These are phyloP conservation scores for Rhodeus uyekii DNA, from an alignment of 2,797 vertebrate genomes.

Conservation along the genomic window DNA sequence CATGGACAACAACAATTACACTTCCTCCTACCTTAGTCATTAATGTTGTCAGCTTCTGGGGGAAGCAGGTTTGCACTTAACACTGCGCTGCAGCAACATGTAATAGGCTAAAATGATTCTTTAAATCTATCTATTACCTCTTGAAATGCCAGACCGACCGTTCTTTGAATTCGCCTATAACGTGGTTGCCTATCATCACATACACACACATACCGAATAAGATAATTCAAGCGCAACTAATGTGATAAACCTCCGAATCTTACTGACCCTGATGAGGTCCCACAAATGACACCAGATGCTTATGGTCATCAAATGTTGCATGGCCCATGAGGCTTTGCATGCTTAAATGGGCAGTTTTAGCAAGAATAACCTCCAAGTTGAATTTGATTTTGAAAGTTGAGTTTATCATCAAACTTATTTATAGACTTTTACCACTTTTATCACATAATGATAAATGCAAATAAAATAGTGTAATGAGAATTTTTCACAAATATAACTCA, in stretches of 20 bases:
- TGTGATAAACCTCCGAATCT: background rate
- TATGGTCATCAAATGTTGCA: background rate
- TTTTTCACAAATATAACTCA: background rate
- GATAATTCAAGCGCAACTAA: background rate
- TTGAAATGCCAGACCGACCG: background rate
- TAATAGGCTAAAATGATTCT: background rate
- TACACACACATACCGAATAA: background rate
- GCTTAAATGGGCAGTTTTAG: background rate
- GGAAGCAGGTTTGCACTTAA: constrained; percentile 25
- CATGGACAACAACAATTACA: constrained; percentile 21
- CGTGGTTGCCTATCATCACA: background rate
- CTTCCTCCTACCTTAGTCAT: constrained; percentile 10
- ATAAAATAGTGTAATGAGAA: background rate
- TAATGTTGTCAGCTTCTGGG: constrained; percentile 8
- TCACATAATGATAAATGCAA: too few species aligned
- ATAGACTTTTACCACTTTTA: background rate
- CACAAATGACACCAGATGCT: background rate
- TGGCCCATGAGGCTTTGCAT: background rate
- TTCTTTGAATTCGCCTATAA: background rate
- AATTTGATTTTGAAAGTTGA: background rate
- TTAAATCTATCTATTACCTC: background rate
- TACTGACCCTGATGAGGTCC: background rate
- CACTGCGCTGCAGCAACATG: background rate
- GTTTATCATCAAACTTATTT: background rate
- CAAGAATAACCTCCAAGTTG: background rate